Base-by-base conservation (phyloP, 2,113 vertebrate genomes). In the Bubo bubo region DNA sequence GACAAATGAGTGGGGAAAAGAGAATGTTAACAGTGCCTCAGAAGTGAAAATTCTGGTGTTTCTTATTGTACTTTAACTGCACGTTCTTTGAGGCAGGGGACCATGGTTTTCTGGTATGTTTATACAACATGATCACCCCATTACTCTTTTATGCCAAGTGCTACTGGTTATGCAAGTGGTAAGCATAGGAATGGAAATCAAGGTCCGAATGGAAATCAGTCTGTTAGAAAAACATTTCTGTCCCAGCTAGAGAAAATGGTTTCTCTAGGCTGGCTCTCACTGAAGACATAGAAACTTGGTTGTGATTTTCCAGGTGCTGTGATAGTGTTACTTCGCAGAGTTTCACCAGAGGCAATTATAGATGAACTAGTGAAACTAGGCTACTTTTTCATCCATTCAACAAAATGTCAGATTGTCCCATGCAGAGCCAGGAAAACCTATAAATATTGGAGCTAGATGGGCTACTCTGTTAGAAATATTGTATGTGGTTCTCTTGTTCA, bases 301-400 rank as follows among this genome's bases (percentile, higher is more conserved):
- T 79, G 58, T 71, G 71, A 55, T 94, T 90, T 90, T 85, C 41
- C 28, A 90, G 67, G 35, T 73, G 53, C 79, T 67, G 37, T 53
- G 60, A 41, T 37, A 22, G 18, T 71, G n/a, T 82, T 85, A n/a
- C 22, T 80, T 70, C 9, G 4, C n/a, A 64, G 56, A 67, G 24
- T 71, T 94, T 94, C 53, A 75, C 79, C 52, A 64, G 28, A 83
- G 89, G 62, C 60, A 86, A 83, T 56, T 86, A 76, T 7, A 73
- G 67, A 6, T 8, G 35, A 71, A 72, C 34, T 58, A 47, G n/a
- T 68, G 20, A 88, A 92, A 91, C 71, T 52, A 80, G 83, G 20
- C 20, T 93, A 64, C 53, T 15, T 90, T 94, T 94, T 68, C 23
- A 86, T 82, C n/a, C 74, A 86, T 95, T 90, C 32, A 67, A 91